phyloP scores from a whole-genome alignment of 2,113 vertebrate species.

The Onychostruthus taczanowskii region DNA sequence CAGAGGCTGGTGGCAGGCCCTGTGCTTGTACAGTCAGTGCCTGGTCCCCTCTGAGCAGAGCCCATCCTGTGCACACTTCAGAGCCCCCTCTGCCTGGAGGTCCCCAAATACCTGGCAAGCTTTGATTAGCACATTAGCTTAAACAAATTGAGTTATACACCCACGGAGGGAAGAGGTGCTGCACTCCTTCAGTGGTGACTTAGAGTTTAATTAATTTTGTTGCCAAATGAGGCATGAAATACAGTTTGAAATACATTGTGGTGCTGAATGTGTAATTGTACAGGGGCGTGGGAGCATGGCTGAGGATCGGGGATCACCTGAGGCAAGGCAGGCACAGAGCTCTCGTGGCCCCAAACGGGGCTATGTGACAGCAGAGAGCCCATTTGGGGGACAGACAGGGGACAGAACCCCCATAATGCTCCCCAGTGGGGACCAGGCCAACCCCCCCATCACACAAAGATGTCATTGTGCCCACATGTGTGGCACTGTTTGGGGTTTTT shows the following conservation, averaged over 20 bases:
- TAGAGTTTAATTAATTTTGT: constrained; percentile 65
- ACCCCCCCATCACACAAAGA: not conserved
- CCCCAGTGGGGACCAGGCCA: fast-evolving
- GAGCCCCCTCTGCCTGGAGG: not conserved
- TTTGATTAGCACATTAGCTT: not conserved
- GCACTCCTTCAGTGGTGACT: constrained; percentile 17
- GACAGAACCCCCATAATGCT: fast-evolving
- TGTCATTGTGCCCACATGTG: fast-evolving
- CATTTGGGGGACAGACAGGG: fast-evolving
- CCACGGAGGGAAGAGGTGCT: not conserved
- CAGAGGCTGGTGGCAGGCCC: not conserved
- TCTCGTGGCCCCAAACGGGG: fast-evolving
- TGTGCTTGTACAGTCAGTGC: not conserved
- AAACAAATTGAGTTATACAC: constrained; percentile 11
- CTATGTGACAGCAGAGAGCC: not conserved
- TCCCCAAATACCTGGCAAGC: not conserved
- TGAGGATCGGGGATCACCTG: not conserved
- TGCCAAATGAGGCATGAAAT: constrained; percentile 63
- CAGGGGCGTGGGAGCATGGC: not conserved
- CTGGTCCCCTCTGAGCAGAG: not conserved
- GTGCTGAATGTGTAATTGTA: constrained; percentile 13
- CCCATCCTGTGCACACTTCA: fast-evolving
- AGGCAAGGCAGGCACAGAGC: not conserved
- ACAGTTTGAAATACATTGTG: constrained; percentile 11
- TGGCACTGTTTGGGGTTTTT: not conserved